Evolutionary conservation across 2,797 vertebrate genomes (phyloP).

Genomic region (Tiaroga cobitis): DNA sequence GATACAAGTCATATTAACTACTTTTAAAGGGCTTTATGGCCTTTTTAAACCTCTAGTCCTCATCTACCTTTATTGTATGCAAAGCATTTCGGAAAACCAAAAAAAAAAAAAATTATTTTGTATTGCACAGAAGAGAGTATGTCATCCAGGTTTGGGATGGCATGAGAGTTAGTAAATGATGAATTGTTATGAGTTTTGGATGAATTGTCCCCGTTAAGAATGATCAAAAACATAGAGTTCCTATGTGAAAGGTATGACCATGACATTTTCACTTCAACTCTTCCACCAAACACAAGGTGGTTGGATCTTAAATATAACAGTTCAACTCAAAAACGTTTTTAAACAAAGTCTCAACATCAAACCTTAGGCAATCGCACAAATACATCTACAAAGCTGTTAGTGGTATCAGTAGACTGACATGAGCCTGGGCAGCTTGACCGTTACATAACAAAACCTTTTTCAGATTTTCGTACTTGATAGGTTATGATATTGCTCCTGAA

Average conservation of each 20-base stretch:
- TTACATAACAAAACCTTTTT: conserved; percentile 41
- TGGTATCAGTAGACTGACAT: conserved; percentile 18
- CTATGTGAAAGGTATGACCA: neutral
- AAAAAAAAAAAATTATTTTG: rapidly evolving
- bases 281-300: neutral
- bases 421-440: conserved; percentile 54
- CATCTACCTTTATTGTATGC: neutral
- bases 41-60: neutral
- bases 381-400: conserved; percentile 50
- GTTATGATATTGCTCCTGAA: conserved; percentile 42
- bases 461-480: conserved; percentile 33
- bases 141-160: neutral
- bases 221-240: neutral
- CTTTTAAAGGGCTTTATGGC: neutral
- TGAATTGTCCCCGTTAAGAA: neutral
- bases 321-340: neutral
- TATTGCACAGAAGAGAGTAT: neutral
- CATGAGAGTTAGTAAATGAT: neutral
- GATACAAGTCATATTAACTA: neutral
- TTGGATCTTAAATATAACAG: neutral
- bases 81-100: neutral
- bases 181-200: neutral
- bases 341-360: neutral
- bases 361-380: conserved; percentile 48
- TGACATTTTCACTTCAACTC: neutral